phyloP scores from a whole-genome alignment of 2,113 vertebrate genomes.

The Petaurus breviceps region DNA sequence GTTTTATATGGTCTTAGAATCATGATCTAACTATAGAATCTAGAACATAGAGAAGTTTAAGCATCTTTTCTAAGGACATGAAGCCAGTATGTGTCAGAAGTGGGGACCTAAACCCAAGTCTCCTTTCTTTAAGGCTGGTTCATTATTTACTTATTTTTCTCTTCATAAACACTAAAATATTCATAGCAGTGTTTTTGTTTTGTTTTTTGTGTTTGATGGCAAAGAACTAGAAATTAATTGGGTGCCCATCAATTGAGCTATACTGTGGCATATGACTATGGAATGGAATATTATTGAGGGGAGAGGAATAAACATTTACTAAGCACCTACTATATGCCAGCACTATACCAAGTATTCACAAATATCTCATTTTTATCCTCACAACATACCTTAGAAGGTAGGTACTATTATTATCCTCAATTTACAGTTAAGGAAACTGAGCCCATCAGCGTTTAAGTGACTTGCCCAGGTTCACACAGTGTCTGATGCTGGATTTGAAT shows the following conservation, averaged over 20 bases:
- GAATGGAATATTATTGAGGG: background rate
- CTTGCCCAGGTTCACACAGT: background rate
- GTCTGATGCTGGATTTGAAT: background rate
- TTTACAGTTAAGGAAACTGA: background rate
- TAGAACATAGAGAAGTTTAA: background rate
- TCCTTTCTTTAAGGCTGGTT: background rate
- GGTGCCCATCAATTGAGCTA: background rate
- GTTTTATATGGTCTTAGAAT: background rate
- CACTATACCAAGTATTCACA: background rate
- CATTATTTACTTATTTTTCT: background rate
- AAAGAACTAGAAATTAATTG: background rate
- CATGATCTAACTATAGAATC: background rate
- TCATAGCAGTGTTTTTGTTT: background rate
- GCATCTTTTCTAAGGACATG: background rate
- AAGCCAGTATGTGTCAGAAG: background rate
- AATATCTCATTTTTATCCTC: background rate
- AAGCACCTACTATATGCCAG: background rate
- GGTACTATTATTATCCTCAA: background rate
- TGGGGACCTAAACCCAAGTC: background rate
- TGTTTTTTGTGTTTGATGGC: background rate
- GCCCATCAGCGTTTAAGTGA: background rate
- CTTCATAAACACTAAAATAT: background rate
- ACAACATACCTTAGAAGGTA: background rate
- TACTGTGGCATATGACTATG: background rate
- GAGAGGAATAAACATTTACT: background rate